Evolutionary conservation across 2,888 invertebrate genomes (phyloP), one percentile per base, ranked within the genome.

Genomic region (Falcaria lacertinaria): DNA sequence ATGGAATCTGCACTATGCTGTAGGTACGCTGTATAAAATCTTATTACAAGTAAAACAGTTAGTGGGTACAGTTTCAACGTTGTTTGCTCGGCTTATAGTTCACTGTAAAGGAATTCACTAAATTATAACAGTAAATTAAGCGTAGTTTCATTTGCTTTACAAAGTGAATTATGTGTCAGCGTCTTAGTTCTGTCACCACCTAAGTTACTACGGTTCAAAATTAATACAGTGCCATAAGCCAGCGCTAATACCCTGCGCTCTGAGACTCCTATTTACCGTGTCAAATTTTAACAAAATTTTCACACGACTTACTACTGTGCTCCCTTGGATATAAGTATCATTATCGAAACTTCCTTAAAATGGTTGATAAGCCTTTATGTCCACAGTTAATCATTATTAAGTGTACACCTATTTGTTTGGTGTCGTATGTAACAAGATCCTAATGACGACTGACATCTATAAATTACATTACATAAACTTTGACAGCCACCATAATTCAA

Each of bases 121-220:
- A 85, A 87, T 88, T 87, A 87, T 87, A 82, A 83, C 86, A 84
- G 79, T 89, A 88, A 88, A 89, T 89, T 89, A 85, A 86, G 72
- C 86, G 79, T 80, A 87, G 83, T 85, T 87, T 88, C 87, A 89
- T 89, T 88, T 88, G 86, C 77, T 82, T 85, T 80, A 84, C 85
- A 74, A 78, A 80, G 86, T 89, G 87, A 88, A 79, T 88, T 88
- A 89, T 89, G 88, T 77, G 79, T 80, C 74, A 82, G 84, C 88
- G 87, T 89, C 89, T 88, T 87, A 87, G 87, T 85, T 87, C 88
- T 88, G 88, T 89, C 89, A 87, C 87, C 87, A 73, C 80, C 78
- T 80, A 88, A 88, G 80, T 88, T 87, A 89, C 88, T 82, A 86
- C 85, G 88, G 88, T 88, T 87, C 87, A 88, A 87, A 89, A 89